Conservation (phyloP, 2,113 vertebrate species). For the Morone saxatilis region DNA sequence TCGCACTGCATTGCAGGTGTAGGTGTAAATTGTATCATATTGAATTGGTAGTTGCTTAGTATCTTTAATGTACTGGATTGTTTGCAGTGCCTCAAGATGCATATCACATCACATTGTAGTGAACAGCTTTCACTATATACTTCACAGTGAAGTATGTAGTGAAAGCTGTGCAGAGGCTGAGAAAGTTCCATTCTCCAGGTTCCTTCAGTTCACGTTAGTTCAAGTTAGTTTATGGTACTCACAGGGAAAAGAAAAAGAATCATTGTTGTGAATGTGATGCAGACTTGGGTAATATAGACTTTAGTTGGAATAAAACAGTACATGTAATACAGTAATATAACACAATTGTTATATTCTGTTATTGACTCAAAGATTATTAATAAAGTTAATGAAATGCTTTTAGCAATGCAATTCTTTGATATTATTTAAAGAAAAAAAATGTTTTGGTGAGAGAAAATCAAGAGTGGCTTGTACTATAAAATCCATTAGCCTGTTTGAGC, state of each 20-base stretch:
- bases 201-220: too few relatives aligned
- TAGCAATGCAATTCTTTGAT: neutral
- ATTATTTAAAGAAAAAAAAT: neutral
- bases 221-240: too few relatives aligned
- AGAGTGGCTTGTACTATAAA: conserved; percentile 2
- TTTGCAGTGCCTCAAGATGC: too few relatives aligned
- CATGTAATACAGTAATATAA: neutral
- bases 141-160: too few relatives aligned
- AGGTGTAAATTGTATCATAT: too few relatives aligned
- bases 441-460: conserved; percentile 1
- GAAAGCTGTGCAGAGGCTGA: too few relatives aligned
- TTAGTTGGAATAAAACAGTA: neutral
- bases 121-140: too few relatives aligned
- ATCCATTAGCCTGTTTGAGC: conserved; percentile 26
- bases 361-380: neutral
- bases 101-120: too few relatives aligned
- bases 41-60: too few relatives aligned
- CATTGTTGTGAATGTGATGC: neutral
- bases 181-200: too few relatives aligned
- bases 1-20: too few relatives aligned
- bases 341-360: neutral
- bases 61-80: too few relatives aligned
- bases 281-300: neutral
- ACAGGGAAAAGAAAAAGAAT: neutral
- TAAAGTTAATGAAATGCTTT: neutral